Base-by-base conservation (phyloP, 2,888 invertebrate species). In the Geophilus truncorum region DNA sequence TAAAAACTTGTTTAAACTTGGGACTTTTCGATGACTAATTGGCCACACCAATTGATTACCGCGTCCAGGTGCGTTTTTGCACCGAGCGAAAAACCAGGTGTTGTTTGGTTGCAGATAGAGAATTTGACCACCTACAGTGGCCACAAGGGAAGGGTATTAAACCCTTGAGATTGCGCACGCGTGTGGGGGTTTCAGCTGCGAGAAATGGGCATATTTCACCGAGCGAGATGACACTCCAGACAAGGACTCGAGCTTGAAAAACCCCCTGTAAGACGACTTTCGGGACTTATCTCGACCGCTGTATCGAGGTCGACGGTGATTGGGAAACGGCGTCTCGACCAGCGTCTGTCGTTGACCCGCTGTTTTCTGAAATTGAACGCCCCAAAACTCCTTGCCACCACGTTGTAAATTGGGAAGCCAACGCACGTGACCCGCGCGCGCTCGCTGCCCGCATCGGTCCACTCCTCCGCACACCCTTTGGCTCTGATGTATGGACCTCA, bases 111-210 rank as follows among this genome's bases (percentile, higher is more conserved):
- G 57, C 18, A 57, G 57, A 57, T 57, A 57, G 57, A 57, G 57
- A 57, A 57, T 57, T 57, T 57, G 57, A 57, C 57, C 57, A 57
- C 57, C 57, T 57, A 57, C 57, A 57, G 57, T 57, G 57, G 57
- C 18, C 57, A 57, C 57, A 9, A 57, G 57, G 57, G 57, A 57
- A 57, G 57, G 57, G 57, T 57, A 57, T 57, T 57, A 57, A 57
- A n/a, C 57, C 23, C 57, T 57, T 23, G 57, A 57, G 57, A 57
- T 57, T 57, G 57, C 57, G 57, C 57, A 23, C 57, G 57, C 57
- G 57, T 57, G 21, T 57, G 57, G 57, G 57, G 57, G 57, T 57
- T 57, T 57, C 57, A 57, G 57, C 57, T 57, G 57, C 57, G 57
- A 57, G 57, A 57, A 57, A 57, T 57, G 57, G 57, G 57, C 57